Percentiles rank a stretch among this genome's conserved stretches.
These are phyloP conservation scores for Euplagia quadripunctaria DNA, from an alignment of 2,888 invertebrate species.

Conservation along the genomic window DNA sequence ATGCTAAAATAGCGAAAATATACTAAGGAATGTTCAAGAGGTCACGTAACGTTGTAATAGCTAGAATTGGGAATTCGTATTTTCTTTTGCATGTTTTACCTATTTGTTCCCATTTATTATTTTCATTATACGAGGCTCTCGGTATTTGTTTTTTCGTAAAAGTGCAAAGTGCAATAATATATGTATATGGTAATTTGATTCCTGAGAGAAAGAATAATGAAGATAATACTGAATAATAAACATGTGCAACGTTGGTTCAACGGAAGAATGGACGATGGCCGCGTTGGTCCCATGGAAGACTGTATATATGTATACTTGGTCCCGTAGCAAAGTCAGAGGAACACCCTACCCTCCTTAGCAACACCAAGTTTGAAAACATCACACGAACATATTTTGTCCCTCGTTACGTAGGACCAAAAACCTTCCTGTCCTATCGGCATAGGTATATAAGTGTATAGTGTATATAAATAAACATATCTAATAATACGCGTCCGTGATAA, in stretches of 20 bases:
- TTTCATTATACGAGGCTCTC: neutral
- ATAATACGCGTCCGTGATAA: slow-evolving; percentile 23
- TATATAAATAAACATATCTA: slow-evolving; percentile 8
- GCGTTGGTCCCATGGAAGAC: neutral
- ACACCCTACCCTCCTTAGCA: neutral
- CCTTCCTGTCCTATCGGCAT: neutral
- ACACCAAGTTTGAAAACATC: neutral
- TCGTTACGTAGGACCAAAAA: neutral
- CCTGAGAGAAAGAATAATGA: neutral
- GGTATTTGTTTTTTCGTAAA: neutral
- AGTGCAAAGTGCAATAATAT: neutral
- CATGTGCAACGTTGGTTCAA: too few species aligned
- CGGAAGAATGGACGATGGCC: neutral
- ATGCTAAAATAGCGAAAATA: slow-evolving; percentile 16
- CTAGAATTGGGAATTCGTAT: neutral
- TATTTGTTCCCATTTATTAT: neutral
- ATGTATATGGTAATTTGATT: neutral
- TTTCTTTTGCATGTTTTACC: neutral
- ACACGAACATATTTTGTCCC: neutral
- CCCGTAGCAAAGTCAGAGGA: too few species aligned
- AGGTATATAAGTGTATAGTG: neutral
- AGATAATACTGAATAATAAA: neutral
- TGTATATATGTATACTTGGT: neutral
- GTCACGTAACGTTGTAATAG: slow-evolving; percentile 1
- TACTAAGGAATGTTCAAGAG: slow-evolving; percentile 1